phyloP scores from a whole-genome alignment of 2,113 vertebrate genomes.

The Microcebus lehilahytsara region DNA sequence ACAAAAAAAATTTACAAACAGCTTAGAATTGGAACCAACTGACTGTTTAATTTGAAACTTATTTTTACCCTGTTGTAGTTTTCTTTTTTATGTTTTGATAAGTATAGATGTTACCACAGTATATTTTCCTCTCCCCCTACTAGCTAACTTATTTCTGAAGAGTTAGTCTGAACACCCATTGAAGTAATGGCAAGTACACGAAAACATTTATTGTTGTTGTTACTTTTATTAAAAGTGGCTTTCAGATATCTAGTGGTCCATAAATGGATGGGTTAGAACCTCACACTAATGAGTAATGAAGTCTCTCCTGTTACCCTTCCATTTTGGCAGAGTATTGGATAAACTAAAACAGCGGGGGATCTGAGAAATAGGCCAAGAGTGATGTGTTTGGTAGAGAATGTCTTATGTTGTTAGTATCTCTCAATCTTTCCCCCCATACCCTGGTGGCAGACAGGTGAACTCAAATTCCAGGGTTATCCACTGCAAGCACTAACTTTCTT shows the following conservation, averaged over 20 bases:
- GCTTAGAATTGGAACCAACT: not conserved
- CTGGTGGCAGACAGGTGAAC: not conserved
- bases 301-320: not conserved
- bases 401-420: not conserved
- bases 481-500: not conserved
- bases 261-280: not conserved
- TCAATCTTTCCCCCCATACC: not conserved
- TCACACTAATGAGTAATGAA: not conserved
- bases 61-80: not conserved
- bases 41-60: not conserved
- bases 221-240: not conserved
- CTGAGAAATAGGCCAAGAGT: conserved; percentile 12
- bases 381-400: not conserved
- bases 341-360: not conserved
- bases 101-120: not conserved
- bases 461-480: not conserved
- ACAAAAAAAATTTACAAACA: not conserved
- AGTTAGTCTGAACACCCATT: not conserved
- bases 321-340: conserved; percentile 12
- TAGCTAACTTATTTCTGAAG: conserved; percentile 2
- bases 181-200: not conserved
- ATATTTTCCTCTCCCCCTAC: not conserved
- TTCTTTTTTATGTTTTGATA: conserved; percentile 44
- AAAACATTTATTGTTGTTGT: not conserved
- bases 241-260: not conserved